phyloP scores from a whole-genome alignment of 2,888 invertebrate genomes.

The Philonicus albiceps region DNA sequence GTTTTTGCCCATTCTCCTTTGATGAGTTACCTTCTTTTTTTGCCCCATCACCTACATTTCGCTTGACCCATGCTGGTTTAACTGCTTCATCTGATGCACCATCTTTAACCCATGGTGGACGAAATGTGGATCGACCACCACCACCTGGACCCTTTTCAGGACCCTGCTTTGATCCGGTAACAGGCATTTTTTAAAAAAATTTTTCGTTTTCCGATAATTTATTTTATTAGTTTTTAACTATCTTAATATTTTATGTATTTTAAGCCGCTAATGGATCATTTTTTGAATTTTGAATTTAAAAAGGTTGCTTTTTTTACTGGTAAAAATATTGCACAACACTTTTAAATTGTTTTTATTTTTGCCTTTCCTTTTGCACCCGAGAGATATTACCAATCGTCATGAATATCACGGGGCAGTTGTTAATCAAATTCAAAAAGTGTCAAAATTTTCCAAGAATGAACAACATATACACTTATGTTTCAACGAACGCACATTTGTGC shows the following conservation, averaged over 20 bases:
- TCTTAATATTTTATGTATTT: background rate
- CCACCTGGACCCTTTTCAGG: conserved; percentile 51
- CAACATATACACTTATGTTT: background rate
- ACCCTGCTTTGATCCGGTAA: conserved; percentile 54
- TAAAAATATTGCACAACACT: background rate
- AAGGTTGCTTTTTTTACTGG: background rate
- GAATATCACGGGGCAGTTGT: conserved; percentile 9
- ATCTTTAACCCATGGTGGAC: conserved; percentile 77
- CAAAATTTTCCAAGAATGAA: conserved; percentile 27
- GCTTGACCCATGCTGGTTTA: conserved; percentile 64
- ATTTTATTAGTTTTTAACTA: background rate
- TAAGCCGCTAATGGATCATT: background rate
- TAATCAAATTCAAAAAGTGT: background rate
- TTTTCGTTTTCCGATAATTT: conserved; percentile 15
- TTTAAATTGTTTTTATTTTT: background rate
- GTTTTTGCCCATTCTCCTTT: conserved; percentile 40
- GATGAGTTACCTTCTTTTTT: conserved; percentile 45
- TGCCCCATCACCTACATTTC: conserved; percentile 43
- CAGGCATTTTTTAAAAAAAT: conserved; percentile 56
- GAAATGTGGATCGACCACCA: conserved; percentile 69
- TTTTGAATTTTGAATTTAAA: background rate
- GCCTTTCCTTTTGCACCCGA: background rate
- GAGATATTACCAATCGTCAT: background rate
- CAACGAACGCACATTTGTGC: conserved; percentile 25
- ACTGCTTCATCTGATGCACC: conserved; percentile 62